Evolutionary conservation across 2,797 vertebrate genomes (phyloP).

Genomic region (Leucoraja ocellata): DNA sequence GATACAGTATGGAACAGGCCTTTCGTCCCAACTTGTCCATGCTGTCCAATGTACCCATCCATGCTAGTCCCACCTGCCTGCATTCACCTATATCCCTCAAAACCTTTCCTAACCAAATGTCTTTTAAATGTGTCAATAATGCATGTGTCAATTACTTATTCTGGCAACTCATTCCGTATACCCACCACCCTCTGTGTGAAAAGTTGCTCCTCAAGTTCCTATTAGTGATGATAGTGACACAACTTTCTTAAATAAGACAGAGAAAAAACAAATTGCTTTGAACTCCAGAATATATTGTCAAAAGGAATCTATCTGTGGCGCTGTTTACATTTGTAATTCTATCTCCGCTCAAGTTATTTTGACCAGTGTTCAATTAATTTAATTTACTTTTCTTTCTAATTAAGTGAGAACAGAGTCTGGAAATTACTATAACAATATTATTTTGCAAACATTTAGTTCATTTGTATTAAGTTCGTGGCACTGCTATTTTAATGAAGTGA

Average conservation of each 20-base stretch:
- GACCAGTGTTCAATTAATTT: constrained; percentile 27
- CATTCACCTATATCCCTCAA: no score
- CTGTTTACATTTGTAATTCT: constrained; percentile 19
- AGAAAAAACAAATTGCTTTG: constrained; percentile 10
- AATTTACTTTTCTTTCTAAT: constrained; percentile 25
- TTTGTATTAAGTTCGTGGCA: not conserved
- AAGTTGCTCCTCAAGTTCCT: no score
- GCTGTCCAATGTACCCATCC: no score
- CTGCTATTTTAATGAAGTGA: not conserved
- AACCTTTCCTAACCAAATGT: no score
- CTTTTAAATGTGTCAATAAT: no score
- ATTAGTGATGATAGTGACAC: not conserved
- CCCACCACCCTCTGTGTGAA: no score
- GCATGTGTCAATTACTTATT: no score
- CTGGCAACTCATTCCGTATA: no score
- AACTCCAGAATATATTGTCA: not conserved
- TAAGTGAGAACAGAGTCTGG: constrained; percentile 26
- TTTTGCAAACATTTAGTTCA: not conserved
- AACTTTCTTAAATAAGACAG: not conserved
- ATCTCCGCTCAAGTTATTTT: constrained; percentile 17
- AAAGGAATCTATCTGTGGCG: not conserved
- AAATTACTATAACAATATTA: constrained; percentile 16
- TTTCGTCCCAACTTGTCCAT: no score
- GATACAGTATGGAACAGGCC: no score
- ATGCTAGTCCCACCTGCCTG: no score